Conservation (phyloP, 2,797 vertebrate genomes). For the Rallus crepitans region DNA sequence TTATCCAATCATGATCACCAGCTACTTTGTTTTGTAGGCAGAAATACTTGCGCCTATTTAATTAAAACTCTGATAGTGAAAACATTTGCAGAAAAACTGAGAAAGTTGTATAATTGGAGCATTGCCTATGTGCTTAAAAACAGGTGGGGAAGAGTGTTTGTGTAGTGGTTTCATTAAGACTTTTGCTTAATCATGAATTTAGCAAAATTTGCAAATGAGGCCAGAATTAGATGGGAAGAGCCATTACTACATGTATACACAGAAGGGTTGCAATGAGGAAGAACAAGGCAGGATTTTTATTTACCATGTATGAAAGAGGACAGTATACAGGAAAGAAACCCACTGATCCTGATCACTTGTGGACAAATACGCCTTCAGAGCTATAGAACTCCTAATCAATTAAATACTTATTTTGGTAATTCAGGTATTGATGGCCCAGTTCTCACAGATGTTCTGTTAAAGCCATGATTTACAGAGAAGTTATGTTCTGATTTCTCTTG, state of each 20-base stretch:
- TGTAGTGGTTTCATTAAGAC: neutral
- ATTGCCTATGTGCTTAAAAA: neutral
- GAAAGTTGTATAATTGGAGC: neutral
- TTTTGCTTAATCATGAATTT: neutral
- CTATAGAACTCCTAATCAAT: neutral
- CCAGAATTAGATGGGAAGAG: neutral
- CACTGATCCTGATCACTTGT: neutral
- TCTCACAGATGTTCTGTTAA: neutral
- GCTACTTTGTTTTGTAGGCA: neutral
- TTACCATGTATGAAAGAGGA: neutral
- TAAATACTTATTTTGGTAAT: neutral
- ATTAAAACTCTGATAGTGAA: neutral
- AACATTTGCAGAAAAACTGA: neutral
- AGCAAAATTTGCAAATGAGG: neutral
- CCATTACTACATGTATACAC: neutral
- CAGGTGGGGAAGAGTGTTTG: accelerated
- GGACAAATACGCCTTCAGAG: neutral
- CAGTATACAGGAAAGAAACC: neutral
- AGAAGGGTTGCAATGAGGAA: neutral
- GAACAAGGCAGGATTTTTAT: neutral
- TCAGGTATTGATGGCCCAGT: neutral
- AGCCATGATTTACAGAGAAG: neutral
- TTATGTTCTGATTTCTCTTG: neutral
- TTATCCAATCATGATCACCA: neutral
- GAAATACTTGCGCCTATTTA: neutral